phyloP scores from a whole-genome alignment of 2,113 vertebrate genomes.

The Elachura formosa region DNA sequence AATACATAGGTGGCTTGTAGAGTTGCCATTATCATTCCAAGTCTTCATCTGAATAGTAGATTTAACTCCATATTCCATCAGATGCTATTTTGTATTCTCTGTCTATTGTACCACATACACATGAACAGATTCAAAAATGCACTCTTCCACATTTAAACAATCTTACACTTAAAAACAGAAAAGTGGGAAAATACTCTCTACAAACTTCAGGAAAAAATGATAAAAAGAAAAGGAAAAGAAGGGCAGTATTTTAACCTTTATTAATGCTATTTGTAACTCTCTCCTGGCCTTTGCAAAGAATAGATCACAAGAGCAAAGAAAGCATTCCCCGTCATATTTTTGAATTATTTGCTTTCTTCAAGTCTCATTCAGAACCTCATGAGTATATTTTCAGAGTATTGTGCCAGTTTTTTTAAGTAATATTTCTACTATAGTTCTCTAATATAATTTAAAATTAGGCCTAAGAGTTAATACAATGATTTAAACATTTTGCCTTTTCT shows the following conservation, averaged over 20 bases:
- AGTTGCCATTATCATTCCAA: conserved; percentile 33
- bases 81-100: not conserved
- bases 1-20: conserved; percentile 47
- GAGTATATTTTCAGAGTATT: not conserved
- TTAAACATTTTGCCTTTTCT: not conserved
- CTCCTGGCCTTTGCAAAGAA: not conserved
- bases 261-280: not conserved
- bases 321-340: not conserved
- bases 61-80: conserved; percentile 24
- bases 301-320: not conserved
- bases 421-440: not conserved
- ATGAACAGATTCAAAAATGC: not conserved
- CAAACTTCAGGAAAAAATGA: not conserved
- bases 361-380: not conserved
- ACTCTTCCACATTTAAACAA: not conserved
- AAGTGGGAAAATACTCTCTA: not conserved
- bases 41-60: conserved; percentile 6
- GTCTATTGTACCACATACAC: not conserved
- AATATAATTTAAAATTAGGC: not conserved
- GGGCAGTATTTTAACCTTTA: not conserved
- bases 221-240: not conserved
- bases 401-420: not conserved
- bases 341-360: not conserved
- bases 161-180: not conserved
- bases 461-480: not conserved